These are phyloP conservation scores for Myioborus melanocephalus DNA, from an alignment of 2,797 vertebrate genomes.

Conservation along the genomic window DNA sequence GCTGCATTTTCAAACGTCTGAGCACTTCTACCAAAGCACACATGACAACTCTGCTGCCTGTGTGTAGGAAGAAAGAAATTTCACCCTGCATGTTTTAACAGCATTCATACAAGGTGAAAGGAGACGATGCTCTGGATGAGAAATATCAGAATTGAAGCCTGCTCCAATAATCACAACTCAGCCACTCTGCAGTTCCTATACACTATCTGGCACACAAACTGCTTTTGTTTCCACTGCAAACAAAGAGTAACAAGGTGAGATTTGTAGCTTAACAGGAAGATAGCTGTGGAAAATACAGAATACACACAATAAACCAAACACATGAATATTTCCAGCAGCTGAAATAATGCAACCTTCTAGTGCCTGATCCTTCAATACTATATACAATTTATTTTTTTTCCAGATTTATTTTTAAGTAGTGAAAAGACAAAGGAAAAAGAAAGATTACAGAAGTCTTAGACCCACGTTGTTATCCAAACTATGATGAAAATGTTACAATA, in stretches of 20 bases:
- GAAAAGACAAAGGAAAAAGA: neutral
- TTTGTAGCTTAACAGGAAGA: neutral
- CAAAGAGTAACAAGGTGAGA: neutral
- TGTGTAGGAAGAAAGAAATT: conserved; percentile 12
- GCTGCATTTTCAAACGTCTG: neutral
- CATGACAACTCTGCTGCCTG: neutral
- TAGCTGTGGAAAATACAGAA: neutral
- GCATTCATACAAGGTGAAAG: neutral
- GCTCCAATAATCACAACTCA: neutral
- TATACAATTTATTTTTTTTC: neutral
- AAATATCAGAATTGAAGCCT: neutral
- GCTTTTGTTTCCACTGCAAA: conserved; percentile 2
- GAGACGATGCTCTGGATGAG: neutral
- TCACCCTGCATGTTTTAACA: conserved; percentile 45
- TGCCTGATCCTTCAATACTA: neutral
- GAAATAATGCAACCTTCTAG: neutral
- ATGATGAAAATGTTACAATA: neutral
- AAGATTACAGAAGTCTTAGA: neutral
- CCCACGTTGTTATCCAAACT: rapidly evolving
- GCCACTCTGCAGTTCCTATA: neutral
- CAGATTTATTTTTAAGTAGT: neutral
- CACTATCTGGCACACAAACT: neutral
- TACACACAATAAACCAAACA: neutral
- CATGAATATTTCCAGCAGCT: neutral
- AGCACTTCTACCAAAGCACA: neutral